These are phyloP conservation scores for Drosophila arizonae DNA, from an alignment of 1,140 invertebrate genomes.

Conservation along the genomic window DNA sequence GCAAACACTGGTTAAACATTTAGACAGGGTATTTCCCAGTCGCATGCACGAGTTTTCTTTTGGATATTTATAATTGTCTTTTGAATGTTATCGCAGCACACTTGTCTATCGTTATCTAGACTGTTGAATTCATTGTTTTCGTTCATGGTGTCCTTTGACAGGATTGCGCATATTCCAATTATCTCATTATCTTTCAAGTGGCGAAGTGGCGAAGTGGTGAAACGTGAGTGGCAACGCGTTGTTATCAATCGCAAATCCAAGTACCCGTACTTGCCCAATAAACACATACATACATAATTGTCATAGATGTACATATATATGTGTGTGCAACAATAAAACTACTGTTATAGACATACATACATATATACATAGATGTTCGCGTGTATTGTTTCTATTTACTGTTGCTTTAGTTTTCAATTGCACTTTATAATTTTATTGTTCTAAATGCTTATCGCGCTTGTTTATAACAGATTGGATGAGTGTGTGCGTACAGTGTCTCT, in stretches of 20 bases:
- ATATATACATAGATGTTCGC: neutral
- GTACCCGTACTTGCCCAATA: neutral
- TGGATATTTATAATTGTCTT: neutral
- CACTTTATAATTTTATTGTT: conserved; percentile 59
- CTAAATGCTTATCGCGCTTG: conserved; percentile 22
- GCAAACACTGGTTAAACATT: neutral
- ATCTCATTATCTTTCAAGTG: conserved; percentile 36
- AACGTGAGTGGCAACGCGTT: conserved; percentile 25
- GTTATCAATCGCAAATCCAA: conserved; percentile 22
- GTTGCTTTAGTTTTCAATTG: conserved; percentile 58
- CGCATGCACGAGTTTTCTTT: neutral
- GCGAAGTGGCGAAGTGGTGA: neutral
- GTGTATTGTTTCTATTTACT: conserved; percentile 34
- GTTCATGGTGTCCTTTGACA: conserved; percentile 1
- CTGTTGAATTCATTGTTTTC: neutral
- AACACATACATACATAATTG: neutral
- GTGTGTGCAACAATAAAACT: conserved; percentile 1
- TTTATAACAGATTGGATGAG: conserved; percentile 15
- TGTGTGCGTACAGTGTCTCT: neutral
- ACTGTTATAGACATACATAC: neutral
- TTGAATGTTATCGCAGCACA: neutral
- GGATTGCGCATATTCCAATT: conserved; percentile 18
- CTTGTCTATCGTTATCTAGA: neutral
- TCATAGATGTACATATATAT: neutral
- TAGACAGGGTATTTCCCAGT: neutral